Evolutionary conservation across 2,113 vertebrate genomes (phyloP).

Genomic region (Trachemys scripta): DNA sequence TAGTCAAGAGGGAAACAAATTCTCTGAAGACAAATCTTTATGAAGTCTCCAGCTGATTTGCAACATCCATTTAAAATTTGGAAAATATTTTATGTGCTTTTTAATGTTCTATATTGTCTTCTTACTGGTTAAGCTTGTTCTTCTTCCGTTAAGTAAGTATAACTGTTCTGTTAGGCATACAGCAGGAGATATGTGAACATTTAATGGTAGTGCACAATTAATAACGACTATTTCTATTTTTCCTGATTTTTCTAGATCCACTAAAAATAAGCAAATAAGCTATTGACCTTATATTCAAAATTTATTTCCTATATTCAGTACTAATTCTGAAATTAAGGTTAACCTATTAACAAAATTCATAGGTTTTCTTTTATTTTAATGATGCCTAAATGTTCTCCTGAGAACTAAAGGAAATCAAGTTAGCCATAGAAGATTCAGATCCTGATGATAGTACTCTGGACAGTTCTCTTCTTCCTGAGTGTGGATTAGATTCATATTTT

Average conservation of each 20-base stretch:
- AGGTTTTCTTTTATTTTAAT: conserved; percentile 15
- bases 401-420: conserved; percentile 26
- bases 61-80: not conserved
- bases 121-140: not conserved
- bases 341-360: accelerated
- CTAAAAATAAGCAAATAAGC: not conserved
- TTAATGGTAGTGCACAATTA: not conserved
- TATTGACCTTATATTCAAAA: not conserved
- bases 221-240: not conserved
- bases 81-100: not conserved
- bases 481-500: conserved; percentile 58
- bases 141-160: not conserved
- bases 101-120: not conserved
- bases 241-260: not conserved
- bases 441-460: conserved; percentile 58
- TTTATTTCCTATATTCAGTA: not conserved
- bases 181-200: not conserved
- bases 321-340: not conserved
- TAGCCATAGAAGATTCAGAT: conserved; percentile 56
- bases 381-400: conserved; percentile 38
- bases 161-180: not conserved
- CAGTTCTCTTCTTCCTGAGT: conserved; percentile 25
- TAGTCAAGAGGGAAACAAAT: not conserved
- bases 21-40: not conserved
- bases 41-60: not conserved